A percentile compares a stretch with the other conserved stretches of the same genome.
Conservation (phyloP, 2,113 vertebrate genomes). For the Strix uralensis region DNA sequence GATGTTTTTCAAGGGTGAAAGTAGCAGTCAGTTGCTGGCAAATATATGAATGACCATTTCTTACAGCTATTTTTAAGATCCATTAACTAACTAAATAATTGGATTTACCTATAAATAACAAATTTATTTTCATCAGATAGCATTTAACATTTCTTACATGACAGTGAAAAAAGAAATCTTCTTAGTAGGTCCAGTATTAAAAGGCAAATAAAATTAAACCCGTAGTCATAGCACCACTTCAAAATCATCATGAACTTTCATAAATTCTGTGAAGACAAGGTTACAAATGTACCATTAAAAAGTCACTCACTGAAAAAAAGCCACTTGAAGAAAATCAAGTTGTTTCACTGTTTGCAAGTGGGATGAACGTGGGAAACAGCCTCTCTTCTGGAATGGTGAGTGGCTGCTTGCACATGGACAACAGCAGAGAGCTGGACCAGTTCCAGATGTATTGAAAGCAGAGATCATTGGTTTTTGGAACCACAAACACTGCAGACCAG, state of each 20-base stretch:
- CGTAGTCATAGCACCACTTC: not conserved
- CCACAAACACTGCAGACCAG: not conserved
- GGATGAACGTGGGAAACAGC: not conserved
- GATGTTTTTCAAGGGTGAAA: not conserved
- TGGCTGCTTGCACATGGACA: not conserved
- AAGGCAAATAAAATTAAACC: constrained; percentile 40
- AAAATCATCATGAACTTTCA: not conserved
- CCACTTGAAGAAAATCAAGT: constrained; percentile 6
- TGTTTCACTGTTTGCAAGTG: not conserved
- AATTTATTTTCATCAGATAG: constrained; percentile 26
- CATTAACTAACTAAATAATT: constrained; percentile 43
- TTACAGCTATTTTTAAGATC: constrained; percentile 22
- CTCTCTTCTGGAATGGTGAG: not conserved
- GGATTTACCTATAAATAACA: constrained; percentile 65
- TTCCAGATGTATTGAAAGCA: not conserved
- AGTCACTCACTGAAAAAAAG: not conserved
- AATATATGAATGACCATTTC: not conserved
- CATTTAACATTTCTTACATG: constrained; percentile 49
- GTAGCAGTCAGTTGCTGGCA: not conserved
- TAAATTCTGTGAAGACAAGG: not conserved
- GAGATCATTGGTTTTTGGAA: not conserved
- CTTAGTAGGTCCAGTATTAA: constrained; percentile 12
- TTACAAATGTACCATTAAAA: not conserved
- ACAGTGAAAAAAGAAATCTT: constrained; percentile 56
- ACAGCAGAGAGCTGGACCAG: not conserved